Conservation (phyloP, 1,140 invertebrate genomes). For the Tribolium madens region DNA sequence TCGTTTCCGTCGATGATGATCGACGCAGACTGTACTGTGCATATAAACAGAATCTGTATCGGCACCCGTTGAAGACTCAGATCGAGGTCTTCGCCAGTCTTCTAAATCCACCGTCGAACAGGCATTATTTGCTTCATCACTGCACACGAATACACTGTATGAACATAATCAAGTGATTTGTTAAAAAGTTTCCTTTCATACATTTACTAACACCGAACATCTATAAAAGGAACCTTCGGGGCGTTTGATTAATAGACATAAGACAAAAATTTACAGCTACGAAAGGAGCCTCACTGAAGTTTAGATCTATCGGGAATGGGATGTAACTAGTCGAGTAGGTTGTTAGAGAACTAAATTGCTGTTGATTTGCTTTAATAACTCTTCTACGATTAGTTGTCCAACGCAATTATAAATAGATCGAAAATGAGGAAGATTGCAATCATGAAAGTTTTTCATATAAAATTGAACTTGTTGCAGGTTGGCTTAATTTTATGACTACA, state of each 20-base stretch:
- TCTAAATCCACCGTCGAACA: conserved; percentile 72
- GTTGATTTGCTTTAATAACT: conserved; percentile 12
- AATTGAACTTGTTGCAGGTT: background rate
- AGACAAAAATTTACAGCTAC: background rate
- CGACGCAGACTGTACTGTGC: conserved; percentile 70
- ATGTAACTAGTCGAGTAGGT: background rate
- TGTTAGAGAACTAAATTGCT: conserved; percentile 7
- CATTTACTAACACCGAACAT: conserved; percentile 56
- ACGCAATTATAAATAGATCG: background rate
- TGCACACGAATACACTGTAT: conserved; percentile 66
- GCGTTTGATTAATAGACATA: conserved; percentile 4
- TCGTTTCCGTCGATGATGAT: conserved; percentile 65
- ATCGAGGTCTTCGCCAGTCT: conserved; percentile 80
- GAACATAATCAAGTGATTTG: conserved; percentile 56
- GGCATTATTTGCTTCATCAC: conserved; percentile 69
- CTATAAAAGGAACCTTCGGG: conserved; percentile 39
- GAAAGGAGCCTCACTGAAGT: background rate
- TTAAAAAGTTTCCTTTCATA: conserved; percentile 47
- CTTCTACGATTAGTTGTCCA: conserved; percentile 7
- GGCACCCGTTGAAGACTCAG: conserved; percentile 78
- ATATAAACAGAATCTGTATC: conserved; percentile 81
- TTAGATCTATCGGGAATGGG: background rate
- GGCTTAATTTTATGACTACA: too few species aligned
- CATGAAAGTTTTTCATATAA: too few species aligned
- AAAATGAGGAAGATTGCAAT: background rate